A percentile compares a stretch with the other conserved stretches of the same genome.
Conservation (phyloP, 2,888 invertebrate species). For the Pristionchus maxplancki region DNA sequence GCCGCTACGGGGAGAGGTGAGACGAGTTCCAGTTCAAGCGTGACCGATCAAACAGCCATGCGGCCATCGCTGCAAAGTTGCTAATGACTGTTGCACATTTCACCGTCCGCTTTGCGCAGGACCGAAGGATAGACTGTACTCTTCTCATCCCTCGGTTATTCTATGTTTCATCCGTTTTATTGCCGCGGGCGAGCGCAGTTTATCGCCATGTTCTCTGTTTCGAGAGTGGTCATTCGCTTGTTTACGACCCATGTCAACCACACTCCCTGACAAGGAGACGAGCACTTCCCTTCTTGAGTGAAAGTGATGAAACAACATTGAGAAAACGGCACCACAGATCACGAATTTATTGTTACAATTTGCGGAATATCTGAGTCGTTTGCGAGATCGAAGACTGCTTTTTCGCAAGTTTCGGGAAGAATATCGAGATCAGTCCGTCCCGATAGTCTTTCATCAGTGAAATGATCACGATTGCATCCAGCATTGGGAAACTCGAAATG, state of each 20-base stretch:
- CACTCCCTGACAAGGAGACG: background rate
- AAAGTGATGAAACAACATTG: background rate
- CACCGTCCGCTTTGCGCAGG: no score
- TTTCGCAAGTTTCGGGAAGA: background rate
- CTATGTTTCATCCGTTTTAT: background rate
- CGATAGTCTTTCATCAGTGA: slow-evolving; percentile 4
- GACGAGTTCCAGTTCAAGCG: background rate
- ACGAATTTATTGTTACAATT: background rate
- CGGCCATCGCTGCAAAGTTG: background rate
- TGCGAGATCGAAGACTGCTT: background rate
- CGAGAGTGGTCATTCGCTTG: background rate
- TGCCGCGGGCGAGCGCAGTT: background rate
- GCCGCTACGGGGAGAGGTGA: no score
- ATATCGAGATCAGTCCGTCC: background rate
- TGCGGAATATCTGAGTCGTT: background rate
- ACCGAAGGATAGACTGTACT: no score
- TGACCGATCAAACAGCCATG: background rate
- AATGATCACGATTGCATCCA: background rate
- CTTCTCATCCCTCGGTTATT: no score
- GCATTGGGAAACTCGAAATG: background rate
- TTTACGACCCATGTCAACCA: background rate
- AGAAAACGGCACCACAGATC: no score
- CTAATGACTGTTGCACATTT: background rate
- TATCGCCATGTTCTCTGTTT: background rate
- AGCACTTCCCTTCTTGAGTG: background rate